Base-by-base conservation (phyloP, 2,113 vertebrate species). In the Oreocharis arfaki region DNA sequence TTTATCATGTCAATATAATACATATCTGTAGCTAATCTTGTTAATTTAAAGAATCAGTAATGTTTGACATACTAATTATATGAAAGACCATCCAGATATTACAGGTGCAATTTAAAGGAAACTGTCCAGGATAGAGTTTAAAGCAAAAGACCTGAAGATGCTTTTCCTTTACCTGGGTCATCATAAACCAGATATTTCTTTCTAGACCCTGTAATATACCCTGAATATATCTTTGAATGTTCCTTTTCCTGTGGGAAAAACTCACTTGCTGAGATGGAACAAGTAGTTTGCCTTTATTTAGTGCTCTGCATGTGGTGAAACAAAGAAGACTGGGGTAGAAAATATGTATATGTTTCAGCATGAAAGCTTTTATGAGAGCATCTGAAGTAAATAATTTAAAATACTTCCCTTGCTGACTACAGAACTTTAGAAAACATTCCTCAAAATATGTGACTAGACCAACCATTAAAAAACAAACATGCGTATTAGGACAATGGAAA, bases 321-420 rank as follows among this genome's bases (percentile, higher is more conserved):
- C 24, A 90, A 93, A 83, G 37, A 81, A 41, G 27, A 20, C 13
- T 37, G 52, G 35, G 22, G 55, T 80, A 70, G 71, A 52, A 93
- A 83, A 91, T 63, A 79, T 14, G 24, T 67, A 6, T 63, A n/a
- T 35, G 5, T 52, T 96, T 90, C 82, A 80, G 35, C 47, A 69
- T 6, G 7, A 88, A 95, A 71, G 28, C 19, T 86, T 93, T 93
- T 76, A 83, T 80, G 35, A 27, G 16, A 67, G 18, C 47, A 61
- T 80, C 35, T 41, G 63, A 83, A 63, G 60, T 57, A 93, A 91
- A 93, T 81, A 83, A 95, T 78, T 94, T 67, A 71, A 91, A 88
- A 90, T 83, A 78, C 12, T 74, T 88, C 24, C 20, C 52, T 19
- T 89, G 59, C 19, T 84, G 55, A 70, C 32, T 50, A 61, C 4